These are phyloP conservation scores for Drosophila recens DNA, from an alignment of 2,888 invertebrate genomes.

Conservation along the genomic window DNA sequence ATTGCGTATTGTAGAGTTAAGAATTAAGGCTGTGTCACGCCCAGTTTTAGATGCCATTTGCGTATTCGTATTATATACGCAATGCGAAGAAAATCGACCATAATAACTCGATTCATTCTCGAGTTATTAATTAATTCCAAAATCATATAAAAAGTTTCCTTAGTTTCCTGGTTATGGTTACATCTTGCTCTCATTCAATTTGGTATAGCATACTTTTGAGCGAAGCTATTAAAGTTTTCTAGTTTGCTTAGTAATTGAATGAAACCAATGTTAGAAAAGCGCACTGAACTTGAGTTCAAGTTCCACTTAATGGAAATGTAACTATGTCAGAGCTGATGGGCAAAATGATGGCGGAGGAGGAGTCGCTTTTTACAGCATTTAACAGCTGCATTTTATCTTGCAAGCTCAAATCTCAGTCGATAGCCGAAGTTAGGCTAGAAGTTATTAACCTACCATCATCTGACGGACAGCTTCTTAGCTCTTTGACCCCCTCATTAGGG, in stretches of 20 bases:
- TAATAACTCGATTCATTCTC: no score
- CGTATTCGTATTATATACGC: no score
- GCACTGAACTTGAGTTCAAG: slow-evolving; percentile 10
- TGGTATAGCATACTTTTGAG: slow-evolving; percentile 13
- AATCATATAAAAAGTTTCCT: no score
- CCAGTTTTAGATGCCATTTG: no score
- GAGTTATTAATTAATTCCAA: no score
- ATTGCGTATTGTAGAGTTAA: no score
- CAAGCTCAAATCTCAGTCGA: slow-evolving; percentile 36
- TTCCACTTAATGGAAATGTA: slow-evolving; percentile 12
- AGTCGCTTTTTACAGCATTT: slow-evolving; percentile 14
- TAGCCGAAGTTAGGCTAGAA: slow-evolving; percentile 25
- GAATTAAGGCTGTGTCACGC: no score
- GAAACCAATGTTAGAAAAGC: slow-evolving; percentile 27
- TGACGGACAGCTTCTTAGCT: slow-evolving; percentile 37
- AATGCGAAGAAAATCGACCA: no score
- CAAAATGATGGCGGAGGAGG: not conserved
- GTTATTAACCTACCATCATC: slow-evolving; percentile 60
- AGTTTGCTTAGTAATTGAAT: slow-evolving; percentile 36
- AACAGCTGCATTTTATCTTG: slow-evolving; percentile 37
- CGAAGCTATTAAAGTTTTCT: slow-evolving; percentile 28
- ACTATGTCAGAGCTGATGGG: not conserved
- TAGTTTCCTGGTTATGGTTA: not conserved
- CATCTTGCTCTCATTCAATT: slow-evolving; percentile 1
- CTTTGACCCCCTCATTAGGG: slow-evolving; percentile 44